Evolutionary conservation across 1,140 invertebrate species (phyloP).

Genomic region (Camponotus vicinus): DNA sequence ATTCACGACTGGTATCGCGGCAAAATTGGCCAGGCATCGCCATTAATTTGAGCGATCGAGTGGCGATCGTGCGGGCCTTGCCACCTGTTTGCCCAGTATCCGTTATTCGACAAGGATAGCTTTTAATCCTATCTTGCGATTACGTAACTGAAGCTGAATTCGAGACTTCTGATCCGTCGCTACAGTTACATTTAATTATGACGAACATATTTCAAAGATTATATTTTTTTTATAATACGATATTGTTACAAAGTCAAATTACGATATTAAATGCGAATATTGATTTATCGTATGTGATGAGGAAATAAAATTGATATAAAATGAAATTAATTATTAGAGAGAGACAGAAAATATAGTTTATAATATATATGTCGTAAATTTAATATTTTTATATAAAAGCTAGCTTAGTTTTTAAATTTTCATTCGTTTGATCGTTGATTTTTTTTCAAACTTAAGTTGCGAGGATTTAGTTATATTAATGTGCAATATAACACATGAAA

Average conservation of each 20-base stretch:
- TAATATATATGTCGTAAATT: not conserved
- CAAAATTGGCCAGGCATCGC: constrained; percentile 70
- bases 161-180: too few species aligned
- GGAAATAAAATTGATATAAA: not conserved
- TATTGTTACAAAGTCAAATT: not conserved
- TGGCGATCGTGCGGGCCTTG: not conserved
- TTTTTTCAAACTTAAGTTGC: not conserved
- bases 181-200: not conserved
- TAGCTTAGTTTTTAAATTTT: not conserved
- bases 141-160: not conserved
- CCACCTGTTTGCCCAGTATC: constrained; percentile 21
- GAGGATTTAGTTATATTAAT: not conserved
- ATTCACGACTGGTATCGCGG: constrained; percentile 71
- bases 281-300: not conserved
- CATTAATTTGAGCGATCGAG: constrained; percentile 54
- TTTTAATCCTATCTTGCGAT: constrained; percentile 27
- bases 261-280: not conserved
- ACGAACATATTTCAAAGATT: not conserved
- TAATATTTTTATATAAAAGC: too few species aligned
- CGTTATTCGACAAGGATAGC: not conserved
- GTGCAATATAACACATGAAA: not conserved
- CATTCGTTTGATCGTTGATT: too few species aligned
- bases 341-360: not conserved
- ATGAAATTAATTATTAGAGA: not conserved
- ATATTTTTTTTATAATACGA: not conserved